Evolutionary conservation across 2,888 invertebrate species (phyloP).

Genomic region (Lasioglossum leucozonium): DNA sequence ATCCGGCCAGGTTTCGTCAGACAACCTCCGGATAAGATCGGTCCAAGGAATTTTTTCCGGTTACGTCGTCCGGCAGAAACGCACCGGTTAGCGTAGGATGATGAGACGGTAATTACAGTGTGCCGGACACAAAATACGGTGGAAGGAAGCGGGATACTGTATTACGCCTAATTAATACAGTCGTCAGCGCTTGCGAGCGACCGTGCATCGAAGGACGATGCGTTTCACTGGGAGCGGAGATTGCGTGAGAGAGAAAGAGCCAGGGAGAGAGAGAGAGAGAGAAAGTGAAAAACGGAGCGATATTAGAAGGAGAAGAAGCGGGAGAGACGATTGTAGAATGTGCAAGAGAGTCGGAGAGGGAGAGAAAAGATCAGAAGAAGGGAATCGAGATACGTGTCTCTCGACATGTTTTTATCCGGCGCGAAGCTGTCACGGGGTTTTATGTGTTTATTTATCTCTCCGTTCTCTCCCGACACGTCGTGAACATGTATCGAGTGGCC

Average conservation of each 20-base stretch:
- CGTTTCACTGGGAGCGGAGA: constrained; percentile 27
- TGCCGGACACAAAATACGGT: constrained; percentile 5
- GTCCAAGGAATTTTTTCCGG: constrained; percentile 33
- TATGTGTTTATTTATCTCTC: constrained; percentile 79
- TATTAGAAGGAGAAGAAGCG: constrained; percentile 8
- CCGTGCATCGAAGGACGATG: constrained; percentile 20
- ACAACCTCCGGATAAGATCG: constrained; percentile 20
- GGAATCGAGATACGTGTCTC: constrained; percentile 66
- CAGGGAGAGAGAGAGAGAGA: neutral
- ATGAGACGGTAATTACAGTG: constrained; percentile 32
- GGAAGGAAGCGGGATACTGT: constrained; percentile 39
- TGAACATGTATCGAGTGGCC: constrained; percentile 43
- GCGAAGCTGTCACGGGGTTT: constrained; percentile 79
- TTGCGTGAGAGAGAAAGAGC: neutral
- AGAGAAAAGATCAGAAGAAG: constrained; percentile 40
- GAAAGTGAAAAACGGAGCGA: neutral
- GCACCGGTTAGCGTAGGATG: neutral
- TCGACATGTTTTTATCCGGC: constrained; percentile 76
- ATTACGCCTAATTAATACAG: constrained; percentile 63
- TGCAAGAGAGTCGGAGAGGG: constrained; percentile 1
- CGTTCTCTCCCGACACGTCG: constrained; percentile 49
- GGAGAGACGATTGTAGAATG: neutral
- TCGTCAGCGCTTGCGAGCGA: constrained; percentile 46
- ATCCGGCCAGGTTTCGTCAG: constrained; percentile 21
- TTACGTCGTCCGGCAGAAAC: neutral